Conservation (phyloP, 2,888 invertebrate species). For the Subacronicta megacephala region DNA sequence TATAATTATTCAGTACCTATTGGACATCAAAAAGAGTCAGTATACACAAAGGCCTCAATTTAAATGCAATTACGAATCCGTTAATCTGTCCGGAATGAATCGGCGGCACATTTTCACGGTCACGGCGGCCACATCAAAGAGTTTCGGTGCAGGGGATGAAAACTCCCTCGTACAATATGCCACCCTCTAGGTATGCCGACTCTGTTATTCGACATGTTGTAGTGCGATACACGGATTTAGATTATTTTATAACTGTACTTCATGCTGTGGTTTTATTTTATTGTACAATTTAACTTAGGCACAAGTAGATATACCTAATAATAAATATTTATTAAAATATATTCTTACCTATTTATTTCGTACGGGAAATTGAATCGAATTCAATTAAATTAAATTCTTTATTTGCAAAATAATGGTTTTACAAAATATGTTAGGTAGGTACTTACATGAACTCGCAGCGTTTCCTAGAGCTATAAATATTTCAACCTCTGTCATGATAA, state of each 20-base stretch:
- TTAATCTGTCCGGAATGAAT: constrained; percentile 81
- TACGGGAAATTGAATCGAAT: too few relatives aligned
- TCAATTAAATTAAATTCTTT: too few relatives aligned
- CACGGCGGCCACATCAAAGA: constrained; percentile 87
- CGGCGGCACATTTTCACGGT: constrained; percentile 84
- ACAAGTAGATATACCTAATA: too few relatives aligned
- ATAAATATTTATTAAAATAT: too few relatives aligned
- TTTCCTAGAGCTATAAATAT: too few relatives aligned
- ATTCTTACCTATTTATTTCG: too few relatives aligned
- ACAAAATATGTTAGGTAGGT: too few relatives aligned
- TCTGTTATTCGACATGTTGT: constrained; percentile 39
- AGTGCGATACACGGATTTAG: constrained; percentile 46
- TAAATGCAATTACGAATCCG: constrained; percentile 73
- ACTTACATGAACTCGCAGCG: too few relatives aligned
- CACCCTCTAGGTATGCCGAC: constrained; percentile 59
- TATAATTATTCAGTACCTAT: constrained; percentile 4
- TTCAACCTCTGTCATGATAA: too few relatives aligned
- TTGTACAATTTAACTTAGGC: too few relatives aligned
- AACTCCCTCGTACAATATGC: constrained; percentile 68
- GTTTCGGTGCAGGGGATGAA: constrained; percentile 67
- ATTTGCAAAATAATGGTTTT: too few relatives aligned
- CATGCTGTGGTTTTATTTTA: too few relatives aligned
- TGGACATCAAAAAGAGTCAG: constrained; percentile 47
- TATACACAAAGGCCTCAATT: constrained; percentile 67
- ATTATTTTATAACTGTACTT: neutral